Conservation (phyloP, 2,888 invertebrate species). For the Anagyrus pseudococci region DNA sequence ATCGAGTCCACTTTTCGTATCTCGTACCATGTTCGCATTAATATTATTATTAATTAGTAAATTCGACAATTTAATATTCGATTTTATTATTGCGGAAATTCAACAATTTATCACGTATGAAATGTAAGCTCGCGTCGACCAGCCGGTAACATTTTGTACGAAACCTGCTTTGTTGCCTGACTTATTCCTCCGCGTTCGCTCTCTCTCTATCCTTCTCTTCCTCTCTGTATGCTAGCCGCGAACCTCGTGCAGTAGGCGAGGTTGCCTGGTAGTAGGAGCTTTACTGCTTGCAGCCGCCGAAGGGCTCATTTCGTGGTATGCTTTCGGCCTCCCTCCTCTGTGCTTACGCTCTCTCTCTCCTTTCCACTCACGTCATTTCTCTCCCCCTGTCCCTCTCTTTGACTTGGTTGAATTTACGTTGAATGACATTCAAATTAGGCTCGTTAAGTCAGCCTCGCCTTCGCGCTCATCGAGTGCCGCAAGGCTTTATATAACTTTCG, state of each 20-base stretch:
- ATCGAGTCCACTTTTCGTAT: too few relatives aligned
- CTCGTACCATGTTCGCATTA: too few relatives aligned
- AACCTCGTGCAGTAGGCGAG: too few relatives aligned
- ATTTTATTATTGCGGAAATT: too few relatives aligned
- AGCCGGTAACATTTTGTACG: background rate
- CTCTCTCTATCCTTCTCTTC: too few relatives aligned
- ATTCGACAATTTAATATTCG: too few relatives aligned
- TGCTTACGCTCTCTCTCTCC: too few relatives aligned
- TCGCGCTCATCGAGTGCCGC: background rate
- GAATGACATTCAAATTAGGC: conserved; percentile 31
- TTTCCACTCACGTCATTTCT: too few relatives aligned
- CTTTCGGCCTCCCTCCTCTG: too few relatives aligned
- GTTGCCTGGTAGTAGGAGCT: background rate
- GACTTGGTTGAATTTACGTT: conserved; percentile 25
- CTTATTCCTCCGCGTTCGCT: background rate
- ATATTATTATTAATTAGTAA: too few relatives aligned
- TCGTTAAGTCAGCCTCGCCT: conserved; percentile 17
- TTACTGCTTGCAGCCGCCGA: background rate
- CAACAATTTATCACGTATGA: background rate
- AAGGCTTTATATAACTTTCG: conserved; percentile 2
- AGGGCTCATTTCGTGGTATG: background rate
- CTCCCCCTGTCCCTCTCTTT: background rate
- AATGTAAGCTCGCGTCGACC: background rate
- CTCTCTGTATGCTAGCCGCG: too few relatives aligned
- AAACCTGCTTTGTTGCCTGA: background rate